Evolutionary conservation across 2,113 vertebrate species (phyloP).

Genomic region (Shinisaurus crocodilurus): DNA sequence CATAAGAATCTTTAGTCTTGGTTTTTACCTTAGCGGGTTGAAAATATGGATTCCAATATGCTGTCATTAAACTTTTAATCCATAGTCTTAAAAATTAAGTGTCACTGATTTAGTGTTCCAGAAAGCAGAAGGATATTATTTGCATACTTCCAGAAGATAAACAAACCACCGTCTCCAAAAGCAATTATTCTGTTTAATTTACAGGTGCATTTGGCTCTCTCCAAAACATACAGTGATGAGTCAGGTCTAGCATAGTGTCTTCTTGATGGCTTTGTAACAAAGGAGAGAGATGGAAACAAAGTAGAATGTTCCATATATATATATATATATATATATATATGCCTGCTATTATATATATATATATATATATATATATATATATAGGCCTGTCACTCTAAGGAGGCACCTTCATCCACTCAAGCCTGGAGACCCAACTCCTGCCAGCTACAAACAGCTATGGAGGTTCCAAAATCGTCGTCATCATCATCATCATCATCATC

Average conservation of each 20-base stretch:
- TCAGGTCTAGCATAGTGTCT: background rate
- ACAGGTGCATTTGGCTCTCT: background rate
- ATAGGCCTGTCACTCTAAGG: no score
- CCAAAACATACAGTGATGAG: background rate
- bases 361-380: no score
- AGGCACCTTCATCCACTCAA: no score
- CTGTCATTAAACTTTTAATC: background rate
- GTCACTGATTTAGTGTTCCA: background rate
- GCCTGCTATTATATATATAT: no score
- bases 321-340: no score
- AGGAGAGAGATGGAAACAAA: no score
- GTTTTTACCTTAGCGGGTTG: background rate
- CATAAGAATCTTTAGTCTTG: background rate
- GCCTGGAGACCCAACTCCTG: no score
- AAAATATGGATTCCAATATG: background rate
- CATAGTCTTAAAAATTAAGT: background rate
- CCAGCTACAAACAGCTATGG: no score
- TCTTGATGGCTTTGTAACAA: no score
- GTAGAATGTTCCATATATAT: no score
- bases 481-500: no score
- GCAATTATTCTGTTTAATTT: background rate
- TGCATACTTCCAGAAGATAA: background rate
- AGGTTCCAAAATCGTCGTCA: no score
- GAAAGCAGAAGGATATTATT: background rate
- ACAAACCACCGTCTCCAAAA: background rate